phyloP scores from a whole-genome alignment of 2,797 vertebrate genomes.

The Vireo griseus region DNA sequence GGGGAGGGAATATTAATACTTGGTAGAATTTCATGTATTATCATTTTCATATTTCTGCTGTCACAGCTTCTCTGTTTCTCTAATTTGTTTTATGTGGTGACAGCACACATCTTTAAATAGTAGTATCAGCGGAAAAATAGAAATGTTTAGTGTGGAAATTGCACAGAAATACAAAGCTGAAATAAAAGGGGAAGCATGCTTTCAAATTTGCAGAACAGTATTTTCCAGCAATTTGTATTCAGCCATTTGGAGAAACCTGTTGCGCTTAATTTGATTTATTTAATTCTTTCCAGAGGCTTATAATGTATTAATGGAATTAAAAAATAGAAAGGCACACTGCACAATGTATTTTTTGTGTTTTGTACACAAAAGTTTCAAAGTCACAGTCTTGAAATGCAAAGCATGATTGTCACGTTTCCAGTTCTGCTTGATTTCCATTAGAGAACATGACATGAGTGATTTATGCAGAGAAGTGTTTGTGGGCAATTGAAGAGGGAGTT shows the following conservation, averaged over 20 bases:
- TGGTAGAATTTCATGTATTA: background rate
- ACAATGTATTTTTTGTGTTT: background rate
- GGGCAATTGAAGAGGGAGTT: background rate
- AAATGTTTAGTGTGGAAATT: background rate
- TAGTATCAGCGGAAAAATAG: background rate
- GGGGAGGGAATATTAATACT: background rate
- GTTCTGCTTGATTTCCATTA: background rate
- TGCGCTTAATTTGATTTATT: background rate
- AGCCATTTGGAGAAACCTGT: background rate
- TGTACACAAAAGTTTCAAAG: background rate
- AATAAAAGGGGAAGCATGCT: background rate
- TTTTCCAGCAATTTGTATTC: background rate
- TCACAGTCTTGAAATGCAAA: background rate
- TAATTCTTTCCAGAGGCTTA: background rate
- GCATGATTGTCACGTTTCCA: accelerated
- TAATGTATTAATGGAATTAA: background rate
- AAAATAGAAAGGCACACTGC: background rate
- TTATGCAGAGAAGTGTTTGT: accelerated
- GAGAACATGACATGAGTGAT: background rate
- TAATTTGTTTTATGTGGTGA: background rate
- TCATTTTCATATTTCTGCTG: background rate
- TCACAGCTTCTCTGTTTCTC: background rate
- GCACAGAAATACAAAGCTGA: background rate
- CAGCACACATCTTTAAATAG: background rate
- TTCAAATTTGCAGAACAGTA: background rate